Conservation (phyloP, 1,140 invertebrate genomes). For the Ostrea edulis region DNA sequence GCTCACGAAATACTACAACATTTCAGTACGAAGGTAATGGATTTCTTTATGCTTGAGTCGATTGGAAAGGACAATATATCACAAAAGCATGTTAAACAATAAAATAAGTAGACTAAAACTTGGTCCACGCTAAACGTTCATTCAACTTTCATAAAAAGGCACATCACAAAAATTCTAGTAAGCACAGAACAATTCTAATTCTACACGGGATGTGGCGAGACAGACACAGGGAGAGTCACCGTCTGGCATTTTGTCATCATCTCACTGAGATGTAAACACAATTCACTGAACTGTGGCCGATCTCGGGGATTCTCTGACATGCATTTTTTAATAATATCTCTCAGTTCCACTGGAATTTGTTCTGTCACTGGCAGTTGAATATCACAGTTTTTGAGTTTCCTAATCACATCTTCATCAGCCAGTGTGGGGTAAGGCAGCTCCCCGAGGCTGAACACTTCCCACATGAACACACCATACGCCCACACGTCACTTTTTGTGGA, state of each 20-base stretch:
- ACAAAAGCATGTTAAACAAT: not conserved
- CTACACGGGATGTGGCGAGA: not conserved
- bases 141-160: not conserved
- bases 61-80: not conserved
- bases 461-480: constrained; percentile 77
- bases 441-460: constrained; percentile 77
- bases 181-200: not conserved
- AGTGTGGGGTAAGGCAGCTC: constrained; percentile 74
- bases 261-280: constrained; percentile 58
- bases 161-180: constrained; percentile 28
- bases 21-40: not conserved
- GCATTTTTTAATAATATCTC: constrained; percentile 82
- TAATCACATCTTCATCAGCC: constrained; percentile 82
- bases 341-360: constrained; percentile 80
- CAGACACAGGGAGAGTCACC: not conserved
- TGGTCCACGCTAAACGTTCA: not conserved
- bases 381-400: constrained; percentile 78
- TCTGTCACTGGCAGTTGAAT: constrained; percentile 65
- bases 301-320: constrained; percentile 85
- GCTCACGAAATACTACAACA: not conserved
- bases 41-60: constrained; percentile 6
- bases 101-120: not conserved
- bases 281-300: constrained; percentile 80
- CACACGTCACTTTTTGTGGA: constrained; percentile 77
- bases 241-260: constrained; percentile 41